phyloP scores from a whole-genome alignment of 64 coral and sea anemone species.

The Montipora cactus region DNA sequence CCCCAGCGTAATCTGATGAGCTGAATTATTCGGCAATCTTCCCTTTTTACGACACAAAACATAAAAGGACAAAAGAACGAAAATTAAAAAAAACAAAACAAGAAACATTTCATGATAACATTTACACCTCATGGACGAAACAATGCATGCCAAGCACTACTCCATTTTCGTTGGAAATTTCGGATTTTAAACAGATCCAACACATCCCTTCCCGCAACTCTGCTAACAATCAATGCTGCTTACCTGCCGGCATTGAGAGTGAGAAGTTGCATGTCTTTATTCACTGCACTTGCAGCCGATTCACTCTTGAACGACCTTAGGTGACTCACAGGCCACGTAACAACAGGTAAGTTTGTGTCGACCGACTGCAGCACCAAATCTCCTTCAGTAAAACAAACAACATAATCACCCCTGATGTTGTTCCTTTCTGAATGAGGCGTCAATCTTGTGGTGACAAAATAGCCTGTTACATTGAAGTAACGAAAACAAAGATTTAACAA shows the following conservation, averaged over 20 bases:
- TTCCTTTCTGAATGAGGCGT: constrained; percentile 65
- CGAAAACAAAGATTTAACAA: too few relatives aligned
- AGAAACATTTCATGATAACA: too few relatives aligned
- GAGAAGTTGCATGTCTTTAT: constrained; percentile 28
- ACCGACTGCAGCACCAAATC: constrained; percentile 29
- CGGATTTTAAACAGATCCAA: too few relatives aligned
- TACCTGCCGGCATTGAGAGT: constrained; percentile 67
- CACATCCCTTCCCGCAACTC: too few relatives aligned
- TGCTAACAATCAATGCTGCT: background rate
- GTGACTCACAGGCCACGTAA: constrained; percentile 43
- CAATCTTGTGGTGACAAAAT: constrained; percentile 54
- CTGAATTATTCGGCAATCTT: too few relatives aligned
- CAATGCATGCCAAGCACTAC: too few relatives aligned
- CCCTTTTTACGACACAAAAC: too few relatives aligned
- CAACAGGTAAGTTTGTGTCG: background rate
- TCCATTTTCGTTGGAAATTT: too few relatives aligned
- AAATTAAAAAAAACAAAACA: too few relatives aligned
- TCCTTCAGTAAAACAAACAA: constrained; percentile 30
- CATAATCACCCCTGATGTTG: constrained; percentile 47
- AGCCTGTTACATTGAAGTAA: constrained; percentile 20
- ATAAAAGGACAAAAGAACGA: too few relatives aligned
- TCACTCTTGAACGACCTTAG: constrained; percentile 62
- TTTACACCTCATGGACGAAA: too few relatives aligned
- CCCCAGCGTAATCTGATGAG: too few relatives aligned
- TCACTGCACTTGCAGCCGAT: constrained; percentile 25